Evolutionary conservation across 2,797 vertebrate species (phyloP), one percentile per base, ranked within the genome.

Genomic region (Phalanger gymnotis): DNA sequence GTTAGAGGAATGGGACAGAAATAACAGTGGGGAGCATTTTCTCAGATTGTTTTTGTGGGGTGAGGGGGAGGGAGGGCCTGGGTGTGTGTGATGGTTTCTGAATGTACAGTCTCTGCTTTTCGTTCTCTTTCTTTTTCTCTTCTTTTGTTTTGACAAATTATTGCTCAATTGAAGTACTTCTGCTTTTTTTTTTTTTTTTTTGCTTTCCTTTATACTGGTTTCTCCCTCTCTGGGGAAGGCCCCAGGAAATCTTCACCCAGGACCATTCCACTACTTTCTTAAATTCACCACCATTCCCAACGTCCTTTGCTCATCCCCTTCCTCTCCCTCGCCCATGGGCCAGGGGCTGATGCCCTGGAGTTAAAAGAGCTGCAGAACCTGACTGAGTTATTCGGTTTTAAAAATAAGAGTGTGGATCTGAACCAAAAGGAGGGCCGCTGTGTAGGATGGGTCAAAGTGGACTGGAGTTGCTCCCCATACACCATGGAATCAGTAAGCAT

Each of bases 311-410:
- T 96, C 81, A 4, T 95, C 90, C 92, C 94, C 96, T 96, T 34
- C 91, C 52, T 96, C 66, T 90, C 73, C 54, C 57, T 94, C n/a
- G 40, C 53, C 95, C 96, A 91, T 92, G 0, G 93, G 87, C 93
- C 47, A 12, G n/a, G 91, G 90, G 47, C 54, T 57, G 58, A 57
- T 34, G 47, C 92, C 73, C 40, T 91, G 22, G 28, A 66, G 53
- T 92, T 95, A 90, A 96, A 95, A 95, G 56, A 11, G 94, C 93
- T 93, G 52, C 56, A 9, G 81, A 92, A 90, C 93, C 91, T 90
- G 56, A 91, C 6, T 30, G 93, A 96, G 51, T 51, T 73, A 11
- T 61, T 92, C 89, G 5, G 52, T 91, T 91, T 96, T 94, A 95
- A 94, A 91, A 87, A 87, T 51, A 6, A 51, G 73, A 87, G 73